A percentile compares a stretch with the other conserved stretches of the same genome.
Conservation (phyloP, 1,140 invertebrate species). For the Eurosta solidaginis region DNA sequence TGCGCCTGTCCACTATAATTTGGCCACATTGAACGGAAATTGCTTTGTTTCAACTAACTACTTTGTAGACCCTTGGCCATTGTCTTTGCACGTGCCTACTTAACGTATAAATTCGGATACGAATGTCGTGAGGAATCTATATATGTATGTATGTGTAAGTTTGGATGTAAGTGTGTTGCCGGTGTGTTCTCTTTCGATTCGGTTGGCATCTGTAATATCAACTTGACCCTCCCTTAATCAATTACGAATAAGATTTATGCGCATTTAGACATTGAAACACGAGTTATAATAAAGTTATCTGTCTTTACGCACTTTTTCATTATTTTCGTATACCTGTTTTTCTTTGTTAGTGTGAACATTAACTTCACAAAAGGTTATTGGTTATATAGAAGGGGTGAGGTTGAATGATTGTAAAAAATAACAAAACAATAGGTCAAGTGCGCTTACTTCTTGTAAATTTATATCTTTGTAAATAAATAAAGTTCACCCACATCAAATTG, state of each 20-base stretch:
- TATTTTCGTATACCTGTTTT: background rate
- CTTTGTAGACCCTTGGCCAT: constrained; percentile 21
- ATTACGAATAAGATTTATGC: constrained; percentile 23
- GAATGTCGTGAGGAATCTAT: background rate
- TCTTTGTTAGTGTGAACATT: background rate
- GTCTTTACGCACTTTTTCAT: background rate
- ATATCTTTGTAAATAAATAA: background rate
- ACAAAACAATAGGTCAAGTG: background rate
- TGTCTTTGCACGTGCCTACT: background rate
- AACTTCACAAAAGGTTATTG: no score
- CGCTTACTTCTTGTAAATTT: background rate
- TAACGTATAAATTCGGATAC: background rate
- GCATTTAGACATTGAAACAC: constrained; percentile 13
- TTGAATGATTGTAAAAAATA: background rate
- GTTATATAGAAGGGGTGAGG: no score
- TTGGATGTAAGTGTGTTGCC: background rate
- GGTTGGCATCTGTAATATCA: background rate
- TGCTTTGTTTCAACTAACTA: background rate
- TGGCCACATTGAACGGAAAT: background rate
- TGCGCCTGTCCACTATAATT: background rate
- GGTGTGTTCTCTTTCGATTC: background rate
- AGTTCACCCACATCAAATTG: background rate
- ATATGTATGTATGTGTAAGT: background rate
- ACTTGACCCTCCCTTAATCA: constrained; percentile 23
- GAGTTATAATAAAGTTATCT: background rate